Evolutionary conservation across 2,797 vertebrate genomes (phyloP), one percentile per base, ranked within the genome.

Genomic region (Argyrosomus regius): DNA sequence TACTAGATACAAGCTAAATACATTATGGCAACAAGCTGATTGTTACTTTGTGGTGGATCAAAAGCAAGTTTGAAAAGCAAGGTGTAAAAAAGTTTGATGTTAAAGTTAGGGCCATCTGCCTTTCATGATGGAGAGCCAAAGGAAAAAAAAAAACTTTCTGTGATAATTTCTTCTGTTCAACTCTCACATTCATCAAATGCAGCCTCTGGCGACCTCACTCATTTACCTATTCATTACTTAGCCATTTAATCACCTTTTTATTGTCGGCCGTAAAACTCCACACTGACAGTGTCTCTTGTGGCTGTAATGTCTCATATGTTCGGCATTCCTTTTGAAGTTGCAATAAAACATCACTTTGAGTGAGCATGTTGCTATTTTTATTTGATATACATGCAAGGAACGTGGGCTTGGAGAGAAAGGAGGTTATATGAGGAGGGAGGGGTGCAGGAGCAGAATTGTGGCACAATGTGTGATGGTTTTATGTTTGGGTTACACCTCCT

Each of bases 241-340:
- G 57, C 61, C 75, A 28, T 81, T 88, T 78, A 84, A 88, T 87
- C 82, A 82, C 77, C 54, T 22, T 59, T 88, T 88, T 80, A 87
- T 53, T 76, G 75, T 56, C 46, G 4, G 68, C 57, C 35, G 49
- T 90, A 90, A 39, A 89, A 90, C 65, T 76, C 64, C 16, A 22
- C 54, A 28, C 52, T 49, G 72, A 76, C 53, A 35, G 60, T 41
- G 71, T 82, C 31, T 85, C 77, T 67, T 56, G 57, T 57, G 74
- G 62, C 82, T 62, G 63, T 64, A 48, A 48, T 10, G 4, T 53
- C 82, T 78, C 67, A 59, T 66, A 63, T 69, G 70, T 54, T 75
- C 5, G 12, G 17, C 59, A 56, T 87, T 81, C 41, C 41, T 20
- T 77, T 77, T 85, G 54, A 66, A 79, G 70, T 22, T 0, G 18